phyloP scores from a whole-genome alignment of 2,113 vertebrate genomes.

The Oncorhynchus gorbuscha region DNA sequence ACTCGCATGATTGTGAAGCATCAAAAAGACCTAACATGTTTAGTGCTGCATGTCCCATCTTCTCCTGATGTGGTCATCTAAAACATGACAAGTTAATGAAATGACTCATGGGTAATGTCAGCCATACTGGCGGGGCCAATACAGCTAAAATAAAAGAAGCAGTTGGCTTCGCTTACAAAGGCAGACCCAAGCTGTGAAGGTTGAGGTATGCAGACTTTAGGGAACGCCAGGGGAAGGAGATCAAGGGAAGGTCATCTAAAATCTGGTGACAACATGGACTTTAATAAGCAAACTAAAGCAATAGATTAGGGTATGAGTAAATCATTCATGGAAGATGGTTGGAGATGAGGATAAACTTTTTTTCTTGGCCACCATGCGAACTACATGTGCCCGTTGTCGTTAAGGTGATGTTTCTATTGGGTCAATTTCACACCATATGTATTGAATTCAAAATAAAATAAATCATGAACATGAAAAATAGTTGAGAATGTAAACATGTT shows the following conservation, averaged over 20 bases:
- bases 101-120: slow-evolving; percentile 4
- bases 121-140: slow-evolving; percentile 3
- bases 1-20: slow-evolving; percentile 54
- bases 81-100: slow-evolving; percentile 5
- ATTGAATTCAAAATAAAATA: too few relatives aligned
- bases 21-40: neutral
- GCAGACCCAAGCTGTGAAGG: neutral
- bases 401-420: neutral
- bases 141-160: neutral
- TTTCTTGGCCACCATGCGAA: too few relatives aligned
- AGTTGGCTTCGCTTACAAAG: neutral
- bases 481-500: too few relatives aligned
- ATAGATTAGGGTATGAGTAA: neutral
- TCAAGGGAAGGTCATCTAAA: neutral
- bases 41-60: neutral
- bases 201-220: neutral
- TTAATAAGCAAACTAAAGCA: neutral
- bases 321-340: neutral
- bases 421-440: too few relatives aligned
- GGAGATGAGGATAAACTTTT: neutral
- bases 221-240: neutral
- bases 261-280: neutral
- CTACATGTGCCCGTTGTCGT: neutral
- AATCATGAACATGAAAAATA: too few relatives aligned
- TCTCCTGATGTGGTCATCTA: neutral